Evolutionary conservation across 2,113 vertebrate genomes (phyloP).

Genomic region (Hypanus sabinus): DNA sequence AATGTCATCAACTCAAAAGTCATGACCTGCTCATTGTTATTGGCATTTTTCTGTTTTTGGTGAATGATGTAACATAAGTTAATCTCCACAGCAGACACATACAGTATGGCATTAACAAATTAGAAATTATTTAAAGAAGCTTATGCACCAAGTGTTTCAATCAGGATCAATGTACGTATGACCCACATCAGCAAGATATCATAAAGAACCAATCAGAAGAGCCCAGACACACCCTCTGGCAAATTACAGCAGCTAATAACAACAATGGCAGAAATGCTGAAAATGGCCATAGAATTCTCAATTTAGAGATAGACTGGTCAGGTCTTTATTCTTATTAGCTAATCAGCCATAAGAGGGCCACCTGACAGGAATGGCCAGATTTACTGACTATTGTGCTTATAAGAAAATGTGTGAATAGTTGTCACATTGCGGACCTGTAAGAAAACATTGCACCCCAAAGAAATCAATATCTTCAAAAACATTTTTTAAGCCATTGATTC

Average conservation of each 20-base stretch:
- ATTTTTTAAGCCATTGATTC: too few relatives aligned
- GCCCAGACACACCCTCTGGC: neutral
- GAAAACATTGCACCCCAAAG: neutral
- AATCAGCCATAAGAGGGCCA: neutral
- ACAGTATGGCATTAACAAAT: neutral
- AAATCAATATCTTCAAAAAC: neutral
- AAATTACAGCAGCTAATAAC: neutral
- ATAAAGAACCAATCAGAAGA: neutral
- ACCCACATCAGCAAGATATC: neutral
- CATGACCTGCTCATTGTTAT: too few relatives aligned
- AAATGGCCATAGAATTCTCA: neutral
- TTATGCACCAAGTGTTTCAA: neutral
- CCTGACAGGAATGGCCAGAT: neutral
- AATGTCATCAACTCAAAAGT: too few relatives aligned
- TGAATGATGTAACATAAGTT: neutral
- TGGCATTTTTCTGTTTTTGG: too few relatives aligned
- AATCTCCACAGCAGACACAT: neutral
- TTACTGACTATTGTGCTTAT: neutral
- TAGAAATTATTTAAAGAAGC: too few relatives aligned
- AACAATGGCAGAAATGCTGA: neutral
- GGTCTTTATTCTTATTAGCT: neutral
- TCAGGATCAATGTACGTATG: neutral
- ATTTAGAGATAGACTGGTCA: neutral
- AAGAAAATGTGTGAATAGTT: neutral
- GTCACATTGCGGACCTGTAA: neutral